Conservation (phyloP, 2,888 invertebrate species). For the Polydrusus cervinus region DNA sequence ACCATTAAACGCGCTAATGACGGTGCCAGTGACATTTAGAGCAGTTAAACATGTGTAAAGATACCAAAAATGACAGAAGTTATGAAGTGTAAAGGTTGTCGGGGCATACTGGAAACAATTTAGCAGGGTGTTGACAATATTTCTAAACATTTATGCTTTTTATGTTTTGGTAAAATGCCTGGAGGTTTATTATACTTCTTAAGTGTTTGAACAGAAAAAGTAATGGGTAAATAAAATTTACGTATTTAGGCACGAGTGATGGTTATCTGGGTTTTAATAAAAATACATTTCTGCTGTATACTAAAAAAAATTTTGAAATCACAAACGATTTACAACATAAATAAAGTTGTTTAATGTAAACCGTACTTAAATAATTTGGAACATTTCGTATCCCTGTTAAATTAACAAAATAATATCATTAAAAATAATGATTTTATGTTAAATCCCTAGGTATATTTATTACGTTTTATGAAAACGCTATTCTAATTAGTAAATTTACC, state of each 20-base stretch:
- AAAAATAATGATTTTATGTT: too few relatives aligned
- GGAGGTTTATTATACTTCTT: conserved; percentile 1
- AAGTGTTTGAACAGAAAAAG: conserved; percentile 2
- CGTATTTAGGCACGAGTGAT: too few relatives aligned
- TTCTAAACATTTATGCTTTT: conserved; percentile 24
- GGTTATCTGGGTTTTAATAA: too few relatives aligned
- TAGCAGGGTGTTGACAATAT: conserved; percentile 59
- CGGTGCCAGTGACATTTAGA: conserved; percentile 13
- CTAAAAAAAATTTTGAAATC: background rate
- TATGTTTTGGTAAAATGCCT: conserved; percentile 2
- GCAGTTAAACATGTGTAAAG: conserved; percentile 64
- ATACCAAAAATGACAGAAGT: conserved; percentile 64
- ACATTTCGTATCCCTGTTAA: too few relatives aligned
- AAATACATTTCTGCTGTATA: background rate
- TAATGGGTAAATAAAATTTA: background rate
- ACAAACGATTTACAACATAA: too few relatives aligned
- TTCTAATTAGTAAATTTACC: too few relatives aligned
- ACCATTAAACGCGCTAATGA: conserved; percentile 16
- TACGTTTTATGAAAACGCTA: too few relatives aligned
- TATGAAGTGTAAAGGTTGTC: conserved; percentile 64
- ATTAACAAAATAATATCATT: too few relatives aligned
- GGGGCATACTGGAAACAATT: conserved; percentile 61
- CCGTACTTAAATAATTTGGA: too few relatives aligned
- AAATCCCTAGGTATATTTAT: too few relatives aligned
- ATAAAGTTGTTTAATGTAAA: too few relatives aligned